Evolutionary conservation across 1,140 invertebrate genomes (phyloP), one percentile per base, ranked within the genome.

Genomic region (Halotydeus destructor): DNA sequence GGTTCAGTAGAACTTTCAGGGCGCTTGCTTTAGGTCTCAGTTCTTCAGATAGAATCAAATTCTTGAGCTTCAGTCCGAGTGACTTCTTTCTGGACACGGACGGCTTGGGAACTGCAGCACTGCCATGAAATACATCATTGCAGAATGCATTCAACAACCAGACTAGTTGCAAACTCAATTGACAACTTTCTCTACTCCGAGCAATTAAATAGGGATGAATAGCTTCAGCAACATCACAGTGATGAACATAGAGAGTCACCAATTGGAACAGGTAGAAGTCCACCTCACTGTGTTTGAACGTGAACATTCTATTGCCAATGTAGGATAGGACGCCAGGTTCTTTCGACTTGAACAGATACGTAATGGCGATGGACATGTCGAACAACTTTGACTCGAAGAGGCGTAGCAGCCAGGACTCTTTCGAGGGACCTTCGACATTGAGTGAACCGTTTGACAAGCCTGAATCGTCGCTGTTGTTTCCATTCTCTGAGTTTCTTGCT

Each of bases 211-310:
- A 98, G 33, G 86, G 83, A 69, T 91, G 82, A 42, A 86, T 70
- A 43, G 78, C 79, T 65, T 96, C 88, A 35, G 88, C 88, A 43
- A 96, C 74, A 56, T 96, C 88, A 51, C 77, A 76, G 72, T 93
- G 88, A 62, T 96, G 86, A 64, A 96, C 84, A 56, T 94, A 98
- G 82, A 98, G 89, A 53, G 85, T 88, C 49, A 96, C 77, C 53
- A 98, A 60, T 61, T 98, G 91, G 30, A 91, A 91, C 54, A 99
- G 69, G 65, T 94, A 98, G 60, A 96, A 91, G 64, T 98, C 89
- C 26, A 96, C 83, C 49, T 94, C 82, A 47, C 69, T 66, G 56
- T 85, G n/a, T n/a, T 74, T 71, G 63, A 96, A 97, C 62, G 76
- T 86, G 61, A 97, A 97, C 60, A 98, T 72, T 61, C 84, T 82